These are phyloP conservation scores for Penaeus chinensis DNA, from an alignment of 1,140 invertebrate species.

Conservation along the genomic window DNA sequence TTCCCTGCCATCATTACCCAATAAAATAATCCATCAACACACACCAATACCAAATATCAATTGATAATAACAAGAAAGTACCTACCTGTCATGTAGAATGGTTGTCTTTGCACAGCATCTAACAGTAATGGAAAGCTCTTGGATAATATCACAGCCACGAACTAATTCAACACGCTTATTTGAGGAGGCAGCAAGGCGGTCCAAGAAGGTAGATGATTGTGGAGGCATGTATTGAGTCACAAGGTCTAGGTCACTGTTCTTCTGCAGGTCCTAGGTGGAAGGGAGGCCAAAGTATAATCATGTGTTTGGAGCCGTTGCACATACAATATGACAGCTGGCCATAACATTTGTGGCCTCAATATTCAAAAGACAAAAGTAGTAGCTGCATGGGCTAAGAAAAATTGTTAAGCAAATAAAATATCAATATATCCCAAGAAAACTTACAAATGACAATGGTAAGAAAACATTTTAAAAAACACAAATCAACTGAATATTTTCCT, in stretches of 20 bases:
- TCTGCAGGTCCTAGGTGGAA: slow-evolving; percentile 38
- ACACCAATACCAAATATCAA: not conserved
- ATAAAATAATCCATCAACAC: not conserved
- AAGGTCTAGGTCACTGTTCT: slow-evolving; percentile 49
- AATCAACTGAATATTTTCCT: not conserved
- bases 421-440: slow-evolving; percentile 6
- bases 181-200: slow-evolving; percentile 46
- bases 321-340: too few species aligned
- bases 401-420: not conserved
- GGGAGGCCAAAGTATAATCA: not conserved
- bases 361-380: too few species aligned
- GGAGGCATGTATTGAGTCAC: slow-evolving; percentile 58
- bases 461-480: not conserved
- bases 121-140: slow-evolving; percentile 90
- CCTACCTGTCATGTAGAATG: slow-evolving; percentile 78
- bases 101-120: slow-evolving; percentile 77
- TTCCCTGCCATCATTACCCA: not conserved
- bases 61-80: not conserved
- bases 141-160: slow-evolving; percentile 86
- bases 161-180: slow-evolving; percentile 64
- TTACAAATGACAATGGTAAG: not conserved
- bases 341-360: too few species aligned
- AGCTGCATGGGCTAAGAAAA: not conserved
- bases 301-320: too few species aligned
- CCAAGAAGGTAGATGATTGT: slow-evolving; percentile 47